Base-by-base conservation (phyloP, 2,113 vertebrate genomes). In the Hyaena hyaena region DNA sequence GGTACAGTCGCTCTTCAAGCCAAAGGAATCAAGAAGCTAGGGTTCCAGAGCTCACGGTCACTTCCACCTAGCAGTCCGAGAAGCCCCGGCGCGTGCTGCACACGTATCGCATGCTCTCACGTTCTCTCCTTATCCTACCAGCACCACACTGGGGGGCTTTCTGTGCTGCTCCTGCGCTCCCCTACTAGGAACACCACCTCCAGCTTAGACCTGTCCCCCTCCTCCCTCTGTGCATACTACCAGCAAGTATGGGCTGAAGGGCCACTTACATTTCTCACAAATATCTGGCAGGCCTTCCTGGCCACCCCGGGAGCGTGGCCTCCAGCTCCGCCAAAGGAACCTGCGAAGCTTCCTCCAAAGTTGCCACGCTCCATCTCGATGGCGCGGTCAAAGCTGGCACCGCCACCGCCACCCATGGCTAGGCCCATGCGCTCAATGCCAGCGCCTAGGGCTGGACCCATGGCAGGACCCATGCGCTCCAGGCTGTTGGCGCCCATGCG, bases 231-330 rank as follows among this genome's bases (percentile, higher is more conserved):
- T 21, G 58, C 21, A 2, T 2, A 76, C 3, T 7, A 89, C 21
- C 2, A 24, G 31, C 0, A 0, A 68, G 9, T 45, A 10, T 28
- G 9, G 85, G 48, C 80, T 21, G 0, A 87, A 50, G 16, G 85
- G 33, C 81, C 95, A 99, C 99, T 99, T 98, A 99, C 99, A 93
- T 99, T 99, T 98, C 99, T 99, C 98, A 99, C 99, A 98, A 99
- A 99, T 98, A 99, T 99, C 98, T 99, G 99, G 97, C 99, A 99
- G 86, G 99, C 99, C 98, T 99, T 99, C 96, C 99, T 99, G 97
- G 99, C 96, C 91, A 99, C 99, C 50, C 99, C 99, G 16, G 98
- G 82, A 26, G 99, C 99, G 84, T 99, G 99, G 21, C 99, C 99
- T 97, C 99, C 99, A 5, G 99, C 97, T 93, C 99, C 99, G n/a